These are phyloP conservation scores for Protobothrops flavoviridis DNA, from an alignment of 2,113 vertebrate species.

Conservation along the genomic window DNA sequence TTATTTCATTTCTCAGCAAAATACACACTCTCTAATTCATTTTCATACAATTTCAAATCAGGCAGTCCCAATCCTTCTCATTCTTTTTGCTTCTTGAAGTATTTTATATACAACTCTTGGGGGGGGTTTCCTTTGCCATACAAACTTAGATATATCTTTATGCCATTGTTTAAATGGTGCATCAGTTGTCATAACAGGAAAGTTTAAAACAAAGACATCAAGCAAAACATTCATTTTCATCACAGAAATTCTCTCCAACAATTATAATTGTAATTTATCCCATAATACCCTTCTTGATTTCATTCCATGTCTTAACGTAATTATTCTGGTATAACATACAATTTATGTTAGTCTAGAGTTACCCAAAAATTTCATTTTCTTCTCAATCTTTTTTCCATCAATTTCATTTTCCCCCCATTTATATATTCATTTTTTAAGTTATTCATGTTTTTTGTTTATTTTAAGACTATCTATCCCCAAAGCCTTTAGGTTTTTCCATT, in stretches of 20 bases:
- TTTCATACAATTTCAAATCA: background rate
- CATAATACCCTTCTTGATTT: background rate
- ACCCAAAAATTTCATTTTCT: background rate
- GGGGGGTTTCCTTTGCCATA: background rate
- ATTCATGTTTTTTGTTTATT: background rate
- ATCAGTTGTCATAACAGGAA: background rate
- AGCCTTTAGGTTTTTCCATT: background rate
- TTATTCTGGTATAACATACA: background rate
- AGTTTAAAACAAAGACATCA: background rate
- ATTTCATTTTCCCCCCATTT: background rate
- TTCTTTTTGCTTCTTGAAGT: background rate
- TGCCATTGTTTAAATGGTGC: background rate
- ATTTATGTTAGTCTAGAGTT: background rate
- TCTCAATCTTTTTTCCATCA: background rate
- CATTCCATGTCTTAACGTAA: background rate
- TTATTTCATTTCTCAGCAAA: background rate
- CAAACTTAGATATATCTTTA: background rate
- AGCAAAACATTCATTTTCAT: background rate
- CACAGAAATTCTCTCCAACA: background rate
- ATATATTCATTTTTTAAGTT: background rate
- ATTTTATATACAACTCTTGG: background rate
- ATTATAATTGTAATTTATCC: background rate
- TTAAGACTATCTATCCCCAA: background rate
- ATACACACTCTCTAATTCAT: background rate
- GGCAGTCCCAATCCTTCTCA: background rate